A percentile compares a stretch with the other conserved stretches of the same genome.
Conservation (phyloP, 2,797 vertebrate species). For the Gadopsis marmoratus region DNA sequence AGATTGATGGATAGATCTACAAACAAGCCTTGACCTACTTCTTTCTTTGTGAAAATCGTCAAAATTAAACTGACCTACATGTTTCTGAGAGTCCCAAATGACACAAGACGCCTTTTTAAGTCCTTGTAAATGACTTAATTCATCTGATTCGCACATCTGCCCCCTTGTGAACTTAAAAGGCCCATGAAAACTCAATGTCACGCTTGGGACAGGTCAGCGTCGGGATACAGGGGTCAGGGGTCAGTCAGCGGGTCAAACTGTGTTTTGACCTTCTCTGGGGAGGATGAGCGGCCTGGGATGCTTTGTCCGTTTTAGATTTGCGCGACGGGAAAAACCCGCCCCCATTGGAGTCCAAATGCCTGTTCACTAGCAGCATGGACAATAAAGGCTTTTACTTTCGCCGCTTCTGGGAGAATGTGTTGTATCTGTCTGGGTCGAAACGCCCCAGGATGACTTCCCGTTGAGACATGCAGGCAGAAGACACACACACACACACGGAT, state of each 20-base stretch:
- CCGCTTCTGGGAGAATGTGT: conserved; percentile 55
- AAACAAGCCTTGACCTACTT: not conserved
- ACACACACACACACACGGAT: conserved; percentile 21
- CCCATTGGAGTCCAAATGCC: conserved; percentile 13
- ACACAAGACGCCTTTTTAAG: conserved; percentile 24
- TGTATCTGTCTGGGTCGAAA: conserved; percentile 64
- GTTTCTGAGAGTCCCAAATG: not conserved
- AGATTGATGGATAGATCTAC: not conserved
- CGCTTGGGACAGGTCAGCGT: conserved; percentile 29
- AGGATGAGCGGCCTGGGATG: conserved; percentile 41
- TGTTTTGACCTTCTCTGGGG: conserved; percentile 25
- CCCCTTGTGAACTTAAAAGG: conserved; percentile 8
- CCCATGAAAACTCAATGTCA: conserved; percentile 32
- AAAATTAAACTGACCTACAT: not conserved
- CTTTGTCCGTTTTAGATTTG: conserved; percentile 52
- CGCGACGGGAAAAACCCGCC: conserved; percentile 18
- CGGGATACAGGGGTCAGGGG: conserved; percentile 29
- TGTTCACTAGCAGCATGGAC: conserved; percentile 32
- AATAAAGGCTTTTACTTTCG: conserved; percentile 58
- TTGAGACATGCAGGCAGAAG: conserved; percentile 26
- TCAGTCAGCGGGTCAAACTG: conserved; percentile 40
- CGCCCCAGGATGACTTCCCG: conserved; percentile 59
- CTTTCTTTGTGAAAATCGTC: not conserved
- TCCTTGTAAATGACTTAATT: not conserved
- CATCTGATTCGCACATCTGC: not conserved